Percentiles rank a stretch among this genome's conserved stretches.
Conservation (phyloP, 2,113 vertebrate species). For the Tragelaphus buxtoni region DNA sequence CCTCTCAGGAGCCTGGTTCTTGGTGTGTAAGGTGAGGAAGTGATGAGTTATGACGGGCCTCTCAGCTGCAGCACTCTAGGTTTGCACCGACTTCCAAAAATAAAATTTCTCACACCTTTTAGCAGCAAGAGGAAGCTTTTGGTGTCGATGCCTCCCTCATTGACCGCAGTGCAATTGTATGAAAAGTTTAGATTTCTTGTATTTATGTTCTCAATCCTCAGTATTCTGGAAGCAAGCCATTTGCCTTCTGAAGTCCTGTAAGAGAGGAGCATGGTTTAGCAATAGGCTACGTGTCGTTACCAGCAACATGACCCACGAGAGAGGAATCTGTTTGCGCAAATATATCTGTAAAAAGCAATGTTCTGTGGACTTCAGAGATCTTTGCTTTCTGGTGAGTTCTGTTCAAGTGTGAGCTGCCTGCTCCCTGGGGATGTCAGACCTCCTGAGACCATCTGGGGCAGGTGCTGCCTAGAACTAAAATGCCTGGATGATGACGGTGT, state of each 20-base stretch:
- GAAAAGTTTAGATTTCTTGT: constrained; percentile 66
- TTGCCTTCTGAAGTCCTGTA: constrained; percentile 65
- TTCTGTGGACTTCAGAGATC: fast-evolving
- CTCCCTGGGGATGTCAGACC: fast-evolving
- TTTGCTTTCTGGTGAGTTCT: neutral
- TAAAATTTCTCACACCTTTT: constrained; percentile 51
- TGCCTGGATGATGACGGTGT: neutral
- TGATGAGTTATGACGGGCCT: fast-evolving
- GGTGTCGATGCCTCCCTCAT: neutral
- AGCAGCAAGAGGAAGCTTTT: constrained; percentile 73
- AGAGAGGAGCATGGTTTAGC: neutral
- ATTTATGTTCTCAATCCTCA: constrained; percentile 75
- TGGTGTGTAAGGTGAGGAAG: neutral
- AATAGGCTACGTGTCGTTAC: neutral
- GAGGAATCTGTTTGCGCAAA: neutral
- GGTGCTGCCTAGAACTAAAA: neutral
- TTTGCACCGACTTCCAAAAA: neutral
- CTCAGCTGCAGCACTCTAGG: neutral
- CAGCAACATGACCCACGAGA: neutral
- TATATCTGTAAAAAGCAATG: neutral
- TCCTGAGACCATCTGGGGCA: neutral
- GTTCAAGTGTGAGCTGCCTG: neutral
- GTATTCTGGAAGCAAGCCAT: constrained; percentile 49
- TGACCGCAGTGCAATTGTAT: constrained; percentile 78
- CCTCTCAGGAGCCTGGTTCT: neutral